Base-by-base conservation (phyloP, 2,888 invertebrate species). In the Lepetodrilus schrolli region DNA sequence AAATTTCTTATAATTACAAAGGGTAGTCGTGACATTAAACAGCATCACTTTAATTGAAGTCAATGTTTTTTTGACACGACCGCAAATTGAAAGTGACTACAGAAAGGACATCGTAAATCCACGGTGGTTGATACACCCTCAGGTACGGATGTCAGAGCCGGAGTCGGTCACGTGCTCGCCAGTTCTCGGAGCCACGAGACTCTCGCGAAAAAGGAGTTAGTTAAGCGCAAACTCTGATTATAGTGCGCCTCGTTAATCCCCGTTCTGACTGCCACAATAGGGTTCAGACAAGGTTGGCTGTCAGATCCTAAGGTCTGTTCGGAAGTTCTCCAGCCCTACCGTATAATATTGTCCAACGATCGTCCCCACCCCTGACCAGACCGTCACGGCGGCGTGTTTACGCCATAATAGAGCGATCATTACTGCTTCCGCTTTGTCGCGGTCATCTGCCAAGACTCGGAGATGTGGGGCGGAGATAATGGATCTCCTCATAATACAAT, bases 381-480 rank as follows among this genome's bases (percentile, higher is more conserved):
- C 5, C 58, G 30, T 30, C 17, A 17, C 30, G 58, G 58, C 34
- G 58, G 26, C n/a, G n/a, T 10, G 34, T 17, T 58, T 58, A 30
- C 58, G 10, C n/a, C 30, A 17, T 30, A 30, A 58, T 58, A n/a
- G 58, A 58, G 58, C 30, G 30, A 58, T 58, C 58, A 58, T 58
- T 58, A 58, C 58, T 17, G 13, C 30, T 58, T 58, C 58, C 58
- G 58, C 58, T 30, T 34, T 58, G 58, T 34, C 58, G 58, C 58
- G 58, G 58, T 58, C 58, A 58, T 58, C 58, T 30, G 58, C 30
- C 58, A 58, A n/a, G 30, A 30, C 10, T 30, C 7, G 30, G 34
- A 34, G 34, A 30, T 17, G 23, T 17, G 17, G 58, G 58, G 58
- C 10, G 58, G 23, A 34, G 30, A 26, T 30, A n/a, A 30, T 48